A percentile compares a stretch with the other conserved stretches of the same genome.
Evolutionary conservation across 2,888 invertebrate genomes (phyloP).

Genomic region (Rhogogaster chlorosoma): DNA sequence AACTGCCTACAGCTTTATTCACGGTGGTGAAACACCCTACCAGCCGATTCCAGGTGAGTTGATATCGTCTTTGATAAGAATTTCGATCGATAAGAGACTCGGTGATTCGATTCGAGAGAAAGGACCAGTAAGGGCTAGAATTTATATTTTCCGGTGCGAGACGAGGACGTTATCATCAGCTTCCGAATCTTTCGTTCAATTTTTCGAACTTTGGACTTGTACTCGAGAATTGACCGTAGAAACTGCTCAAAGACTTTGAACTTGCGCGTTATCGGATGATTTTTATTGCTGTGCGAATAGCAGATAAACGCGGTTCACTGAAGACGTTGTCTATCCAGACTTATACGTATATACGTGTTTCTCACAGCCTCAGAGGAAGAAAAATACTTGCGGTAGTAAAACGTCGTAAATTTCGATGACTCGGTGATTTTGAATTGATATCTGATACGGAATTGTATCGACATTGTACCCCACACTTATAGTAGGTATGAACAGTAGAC

Average conservation of each 20-base stretch:
- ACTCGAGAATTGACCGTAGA: no score
- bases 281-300: background rate
- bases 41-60: constrained; percentile 84
- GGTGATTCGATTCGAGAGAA: background rate
- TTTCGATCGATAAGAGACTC: background rate
- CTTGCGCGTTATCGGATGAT: background rate
- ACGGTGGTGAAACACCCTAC: constrained; percentile 81
- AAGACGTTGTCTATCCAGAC: background rate
- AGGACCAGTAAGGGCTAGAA: background rate
- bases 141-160: background rate
- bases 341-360: no score
- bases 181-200: background rate
- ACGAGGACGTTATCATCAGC: background rate
- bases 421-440: no score
- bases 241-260: background rate
- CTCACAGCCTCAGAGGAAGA: no score
- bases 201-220: background rate
- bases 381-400: no score
- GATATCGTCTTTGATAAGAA: background rate
- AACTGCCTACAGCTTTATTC: constrained; percentile 87
- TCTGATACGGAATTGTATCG: no score
- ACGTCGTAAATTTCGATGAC: no score
- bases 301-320: background rate
- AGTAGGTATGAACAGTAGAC: background rate
- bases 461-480: background rate